Evolutionary conservation across 2,113 vertebrate species (phyloP), one percentile per base, ranked within the genome.

Genomic region (Lepidothrix coronata): DNA sequence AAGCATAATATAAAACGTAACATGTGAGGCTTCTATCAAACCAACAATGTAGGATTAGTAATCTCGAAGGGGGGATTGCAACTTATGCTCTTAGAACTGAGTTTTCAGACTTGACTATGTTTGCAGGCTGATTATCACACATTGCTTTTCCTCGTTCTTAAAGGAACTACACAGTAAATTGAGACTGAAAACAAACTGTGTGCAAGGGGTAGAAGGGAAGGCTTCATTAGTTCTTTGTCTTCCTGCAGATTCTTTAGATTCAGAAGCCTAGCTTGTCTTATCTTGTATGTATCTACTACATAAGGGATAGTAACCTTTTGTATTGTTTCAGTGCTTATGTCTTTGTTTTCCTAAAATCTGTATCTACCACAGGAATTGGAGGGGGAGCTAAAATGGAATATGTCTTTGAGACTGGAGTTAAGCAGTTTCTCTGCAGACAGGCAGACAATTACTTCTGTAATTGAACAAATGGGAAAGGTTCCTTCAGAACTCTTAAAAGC

Each of bases 401-500:
- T 49, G n/a, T 80, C 28, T 75, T 31, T 37, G 46, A 74, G 46
- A 49, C 0, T 28, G 25, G 39, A 70, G 21, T 71, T 49, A 14
- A 0, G 7, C 23, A 30, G 0, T 57, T 92, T 33, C 1, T 11
- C 11, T 46, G 23, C 18, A n/a, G 48, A 6, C 41, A 30, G 27
- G 14, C 11, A 30, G 27, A 13, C 11, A 37, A 0, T 87, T 54
- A 39, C 33, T 61, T 54, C 44, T 41, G 54, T 62, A 63, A 44
- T 19, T 33, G 76, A 68, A 37, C n/a, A 35, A 58, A 54, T 18
- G 14, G 30, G 35, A 55, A 61, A 67, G 15, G 28, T 58, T 33
- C 20, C 7, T 55, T 83, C n/a, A 66, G 67, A 83, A 22, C 14
- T 63, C 33, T 20, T 43, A 11, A 43, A n/a, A 3, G 8, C 14